Evolutionary conservation across 1,140 invertebrate species (phyloP).

Genomic region (Penaeus indicus): DNA sequence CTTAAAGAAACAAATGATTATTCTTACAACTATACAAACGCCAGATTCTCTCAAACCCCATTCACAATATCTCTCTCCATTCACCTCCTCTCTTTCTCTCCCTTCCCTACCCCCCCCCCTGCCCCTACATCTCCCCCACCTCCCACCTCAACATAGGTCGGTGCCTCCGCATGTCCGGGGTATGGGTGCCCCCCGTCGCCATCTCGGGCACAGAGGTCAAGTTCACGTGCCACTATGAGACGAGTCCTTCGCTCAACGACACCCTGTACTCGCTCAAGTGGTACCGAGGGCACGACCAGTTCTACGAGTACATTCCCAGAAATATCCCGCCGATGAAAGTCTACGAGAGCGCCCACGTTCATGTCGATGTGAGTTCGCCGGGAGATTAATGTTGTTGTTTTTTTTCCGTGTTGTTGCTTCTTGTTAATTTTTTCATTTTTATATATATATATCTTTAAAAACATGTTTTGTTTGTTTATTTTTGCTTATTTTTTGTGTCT

Average conservation of each 20-base stretch:
- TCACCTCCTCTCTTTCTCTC: too few species aligned
- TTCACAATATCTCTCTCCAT: too few species aligned
- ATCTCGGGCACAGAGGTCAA: background rate
- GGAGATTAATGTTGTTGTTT: too few species aligned
- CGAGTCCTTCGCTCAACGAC: background rate
- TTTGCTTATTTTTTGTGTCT: too few species aligned
- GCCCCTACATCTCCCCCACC: background rate
- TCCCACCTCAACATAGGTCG: background rate
- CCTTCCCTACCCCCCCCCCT: too few species aligned
- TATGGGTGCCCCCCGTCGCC: background rate
- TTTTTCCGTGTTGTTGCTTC: too few species aligned
- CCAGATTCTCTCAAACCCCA: too few species aligned
- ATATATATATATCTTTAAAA: too few species aligned
- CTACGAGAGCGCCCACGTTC: background rate
- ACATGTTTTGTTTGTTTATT: too few species aligned
- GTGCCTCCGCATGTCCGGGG: background rate
- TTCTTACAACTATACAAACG: too few species aligned
- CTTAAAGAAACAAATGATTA: too few species aligned
- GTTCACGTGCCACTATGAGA: background rate
- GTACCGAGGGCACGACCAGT: background rate
- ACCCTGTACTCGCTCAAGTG: background rate
- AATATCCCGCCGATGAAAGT: background rate
- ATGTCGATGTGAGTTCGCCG: conserved; percentile 1
- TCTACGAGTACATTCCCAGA: conserved; percentile 13
- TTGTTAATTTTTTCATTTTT: too few species aligned